These are phyloP conservation scores for Alectura lathami DNA, from an alignment of 2,113 vertebrate species.

Conservation along the genomic window DNA sequence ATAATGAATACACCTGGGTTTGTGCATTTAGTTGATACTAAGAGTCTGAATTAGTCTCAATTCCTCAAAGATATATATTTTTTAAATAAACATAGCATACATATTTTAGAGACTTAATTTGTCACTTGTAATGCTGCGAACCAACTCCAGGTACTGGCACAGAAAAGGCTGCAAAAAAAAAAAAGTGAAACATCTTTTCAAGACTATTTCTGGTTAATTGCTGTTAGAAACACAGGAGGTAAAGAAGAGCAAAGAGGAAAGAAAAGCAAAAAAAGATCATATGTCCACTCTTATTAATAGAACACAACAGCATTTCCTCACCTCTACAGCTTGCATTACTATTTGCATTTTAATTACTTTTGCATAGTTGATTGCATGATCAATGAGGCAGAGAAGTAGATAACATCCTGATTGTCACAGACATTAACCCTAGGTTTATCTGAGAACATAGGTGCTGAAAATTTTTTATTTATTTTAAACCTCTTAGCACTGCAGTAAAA, in stretches of 20 bases:
- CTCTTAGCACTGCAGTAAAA: background rate
- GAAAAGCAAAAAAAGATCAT: background rate
- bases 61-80: background rate
- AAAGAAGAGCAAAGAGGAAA: background rate
- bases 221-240: background rate
- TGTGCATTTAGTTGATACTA: background rate
- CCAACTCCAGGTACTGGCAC: background rate
- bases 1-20: constrained; percentile 8
- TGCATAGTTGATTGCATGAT: background rate
- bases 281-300: background rate
- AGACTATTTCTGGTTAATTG: background rate
- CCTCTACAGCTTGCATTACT: background rate
- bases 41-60: constrained; percentile 6
- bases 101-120: constrained; percentile 9
- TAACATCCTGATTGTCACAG: background rate
- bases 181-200: background rate
- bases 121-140: background rate
- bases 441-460: background rate
- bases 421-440: background rate
- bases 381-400: background rate
- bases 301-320: background rate
- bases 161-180: background rate
- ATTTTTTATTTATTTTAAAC: too few relatives aligned
- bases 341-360: constrained; percentile 2
- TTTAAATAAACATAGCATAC: background rate